A percentile compares a stretch with the other conserved stretches of the same genome.
Conservation (phyloP, 1,140 invertebrate species). For the Drosophila ficusphila region DNA sequence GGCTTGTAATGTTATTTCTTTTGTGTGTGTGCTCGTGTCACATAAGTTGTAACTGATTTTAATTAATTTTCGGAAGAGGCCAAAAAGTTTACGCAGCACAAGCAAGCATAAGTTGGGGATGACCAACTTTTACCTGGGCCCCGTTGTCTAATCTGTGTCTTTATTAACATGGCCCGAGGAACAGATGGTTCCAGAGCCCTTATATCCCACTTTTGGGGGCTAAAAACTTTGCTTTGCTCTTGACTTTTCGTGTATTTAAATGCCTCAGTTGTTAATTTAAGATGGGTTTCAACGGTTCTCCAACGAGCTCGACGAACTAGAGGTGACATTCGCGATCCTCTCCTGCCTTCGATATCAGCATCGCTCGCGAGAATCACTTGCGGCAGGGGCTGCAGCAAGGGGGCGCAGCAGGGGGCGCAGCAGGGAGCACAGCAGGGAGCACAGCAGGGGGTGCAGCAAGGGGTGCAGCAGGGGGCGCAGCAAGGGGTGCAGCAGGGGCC, state of each 20-base stretch:
- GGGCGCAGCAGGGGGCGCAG: constrained; percentile 26
- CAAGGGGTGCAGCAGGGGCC: not conserved
- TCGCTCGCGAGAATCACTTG: constrained; percentile 19
- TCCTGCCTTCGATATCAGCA: not conserved
- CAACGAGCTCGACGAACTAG: constrained; percentile 24
- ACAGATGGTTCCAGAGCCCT: constrained; percentile 13
- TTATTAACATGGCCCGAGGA: constrained; percentile 53
- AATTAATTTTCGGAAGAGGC: constrained; percentile 65
- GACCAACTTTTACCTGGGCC: constrained; percentile 62
- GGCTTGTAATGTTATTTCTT: constrained; percentile 39
- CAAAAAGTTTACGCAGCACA: constrained; percentile 49
- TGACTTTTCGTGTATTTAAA: constrained; percentile 26
- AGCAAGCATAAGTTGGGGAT: constrained; percentile 58
- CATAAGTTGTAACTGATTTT: constrained; percentile 70
- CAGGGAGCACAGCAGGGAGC: constrained; percentile 26
- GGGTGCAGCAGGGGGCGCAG: constrained; percentile 13
- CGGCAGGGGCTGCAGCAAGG: constrained; percentile 40
- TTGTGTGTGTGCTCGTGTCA: constrained; percentile 34
- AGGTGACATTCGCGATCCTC: constrained; percentile 13
- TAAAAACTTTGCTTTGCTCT: constrained; percentile 5
- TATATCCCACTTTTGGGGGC: not conserved
- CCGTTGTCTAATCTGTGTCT: constrained; percentile 31
- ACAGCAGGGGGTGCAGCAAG: constrained; percentile 30
- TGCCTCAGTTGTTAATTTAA: constrained; percentile 4
- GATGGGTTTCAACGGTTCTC: not conserved